phyloP scores from a whole-genome alignment of 2,888 invertebrate species.

The Cephus spinipes region DNA sequence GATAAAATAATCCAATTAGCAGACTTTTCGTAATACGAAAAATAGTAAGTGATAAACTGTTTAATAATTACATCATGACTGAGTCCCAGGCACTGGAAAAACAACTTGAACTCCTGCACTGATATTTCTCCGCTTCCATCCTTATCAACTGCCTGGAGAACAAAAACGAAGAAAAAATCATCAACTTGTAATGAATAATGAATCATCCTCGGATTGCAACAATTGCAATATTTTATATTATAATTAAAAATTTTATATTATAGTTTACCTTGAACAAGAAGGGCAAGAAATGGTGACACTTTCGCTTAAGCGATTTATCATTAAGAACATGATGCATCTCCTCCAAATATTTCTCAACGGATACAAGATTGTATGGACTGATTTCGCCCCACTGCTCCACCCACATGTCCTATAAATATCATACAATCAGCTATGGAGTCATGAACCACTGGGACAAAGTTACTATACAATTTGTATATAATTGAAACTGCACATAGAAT shows the following conservation, averaged over 20 bases:
- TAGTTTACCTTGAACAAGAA: conserved; percentile 81
- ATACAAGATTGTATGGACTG: conserved; percentile 83
- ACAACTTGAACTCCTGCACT: conserved; percentile 84
- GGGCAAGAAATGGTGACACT: conserved; percentile 82
- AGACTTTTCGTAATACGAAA: background rate
- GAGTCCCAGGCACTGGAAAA: conserved; percentile 83
- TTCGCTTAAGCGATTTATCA: conserved; percentile 79
- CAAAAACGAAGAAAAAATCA: conserved; percentile 29
- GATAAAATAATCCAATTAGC: conserved; percentile 12
- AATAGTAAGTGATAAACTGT: background rate
- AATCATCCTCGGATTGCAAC: background rate
- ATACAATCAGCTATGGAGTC: background rate
- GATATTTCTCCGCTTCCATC: conserved; percentile 83
- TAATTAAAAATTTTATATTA: conserved; percentile 55
- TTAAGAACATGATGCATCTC: conserved; percentile 87
- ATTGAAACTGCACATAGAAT: background rate
- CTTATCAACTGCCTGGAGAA: conserved; percentile 81
- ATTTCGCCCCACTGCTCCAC: conserved; percentile 87
- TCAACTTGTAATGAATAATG: background rate
- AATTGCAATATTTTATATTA: conserved; percentile 10
- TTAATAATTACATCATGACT: conserved; percentile 71
- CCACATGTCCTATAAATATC: conserved; percentile 76
- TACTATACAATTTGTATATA: background rate
- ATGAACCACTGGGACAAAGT: background rate
- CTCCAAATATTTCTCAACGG: conserved; percentile 83